Conservation (phyloP, 1,140 invertebrate species). For the Phortica variegata region DNA sequence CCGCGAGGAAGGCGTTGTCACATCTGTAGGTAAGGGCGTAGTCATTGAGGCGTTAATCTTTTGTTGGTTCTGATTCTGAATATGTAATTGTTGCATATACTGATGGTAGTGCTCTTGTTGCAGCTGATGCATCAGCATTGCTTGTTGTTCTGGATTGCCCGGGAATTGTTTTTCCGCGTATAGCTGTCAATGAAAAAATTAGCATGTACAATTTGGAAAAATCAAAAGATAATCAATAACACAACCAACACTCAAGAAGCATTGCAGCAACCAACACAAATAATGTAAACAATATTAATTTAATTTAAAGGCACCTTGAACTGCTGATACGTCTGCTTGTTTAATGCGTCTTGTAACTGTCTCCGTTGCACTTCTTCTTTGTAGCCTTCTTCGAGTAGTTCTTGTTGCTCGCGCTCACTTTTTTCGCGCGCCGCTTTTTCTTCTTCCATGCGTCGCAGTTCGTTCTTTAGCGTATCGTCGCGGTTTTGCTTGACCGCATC, state of each 20-base stretch:
- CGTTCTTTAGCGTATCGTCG: conserved; percentile 67
- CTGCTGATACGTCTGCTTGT: conserved; percentile 93
- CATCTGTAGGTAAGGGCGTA: too few relatives aligned
- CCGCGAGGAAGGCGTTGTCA: too few relatives aligned
- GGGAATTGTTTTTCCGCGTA: conserved; percentile 97
- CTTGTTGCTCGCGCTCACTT: conserved; percentile 57
- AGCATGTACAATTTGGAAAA: background rate
- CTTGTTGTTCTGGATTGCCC: conserved; percentile 88
- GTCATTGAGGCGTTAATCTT: conserved; percentile 6
- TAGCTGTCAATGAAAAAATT: conserved; percentile 44
- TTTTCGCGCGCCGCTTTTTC: conserved; percentile 59
- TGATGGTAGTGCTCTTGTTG: conserved; percentile 98
- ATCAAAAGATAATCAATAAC: background rate
- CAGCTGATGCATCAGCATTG: conserved; percentile 84
- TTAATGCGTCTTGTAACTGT: conserved; percentile 93
- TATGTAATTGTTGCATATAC: conserved; percentile 86
- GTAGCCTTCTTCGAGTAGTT: conserved; percentile 62
- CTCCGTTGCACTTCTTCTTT: conserved; percentile 68
- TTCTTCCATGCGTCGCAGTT: conserved; percentile 57
- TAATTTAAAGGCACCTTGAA: conserved; percentile 65
- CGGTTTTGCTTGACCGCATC: conserved; percentile 86
- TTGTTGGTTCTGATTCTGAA: conserved; percentile 46
- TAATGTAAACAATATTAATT: background rate
- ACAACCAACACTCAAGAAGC: background rate
- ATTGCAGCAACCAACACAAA: background rate